Evolutionary conservation across 2,797 vertebrate genomes (phyloP).

Genomic region (Enteromius radiatus): DNA sequence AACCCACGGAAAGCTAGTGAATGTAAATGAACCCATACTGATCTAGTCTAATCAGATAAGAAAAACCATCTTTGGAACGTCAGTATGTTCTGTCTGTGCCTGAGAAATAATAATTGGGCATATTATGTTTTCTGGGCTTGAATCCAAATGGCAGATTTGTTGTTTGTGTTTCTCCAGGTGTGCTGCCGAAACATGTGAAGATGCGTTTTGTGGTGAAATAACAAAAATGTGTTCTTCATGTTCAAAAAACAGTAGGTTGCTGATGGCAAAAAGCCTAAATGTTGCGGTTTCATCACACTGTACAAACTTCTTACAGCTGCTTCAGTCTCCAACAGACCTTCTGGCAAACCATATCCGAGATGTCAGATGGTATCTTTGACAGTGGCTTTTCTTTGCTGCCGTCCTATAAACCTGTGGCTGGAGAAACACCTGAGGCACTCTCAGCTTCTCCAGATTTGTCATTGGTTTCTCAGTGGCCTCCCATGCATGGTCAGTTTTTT

Average conservation of each 20-base stretch:
- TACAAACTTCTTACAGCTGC: background rate
- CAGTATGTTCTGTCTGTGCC: background rate
- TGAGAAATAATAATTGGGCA: background rate
- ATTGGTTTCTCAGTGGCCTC: background rate
- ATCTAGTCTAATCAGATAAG: background rate
- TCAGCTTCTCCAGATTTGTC: background rate
- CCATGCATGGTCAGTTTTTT: background rate
- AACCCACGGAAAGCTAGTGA: background rate
- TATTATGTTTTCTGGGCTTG: background rate
- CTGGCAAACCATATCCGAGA: background rate
- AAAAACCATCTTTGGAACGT: background rate
- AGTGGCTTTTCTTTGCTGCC: background rate
- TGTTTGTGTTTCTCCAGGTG: conserved; percentile 32
- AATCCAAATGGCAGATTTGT: conserved; percentile 8
- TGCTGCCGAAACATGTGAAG: background rate
- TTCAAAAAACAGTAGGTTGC: background rate
- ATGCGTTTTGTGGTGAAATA: background rate
- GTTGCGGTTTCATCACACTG: background rate
- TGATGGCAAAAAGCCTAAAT: conserved; percentile 10
- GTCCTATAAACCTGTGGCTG: background rate
- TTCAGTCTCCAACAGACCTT: conserved; percentile 14
- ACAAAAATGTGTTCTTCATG: background rate
- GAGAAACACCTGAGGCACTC: background rate
- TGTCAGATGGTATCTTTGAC: background rate
- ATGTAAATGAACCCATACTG: too few species aligned